Percentiles rank a stretch among this genome's conserved stretches.
Evolutionary conservation across 1,140 invertebrate species (phyloP).

Genomic region (Cyrtorhinus lividipennis): DNA sequence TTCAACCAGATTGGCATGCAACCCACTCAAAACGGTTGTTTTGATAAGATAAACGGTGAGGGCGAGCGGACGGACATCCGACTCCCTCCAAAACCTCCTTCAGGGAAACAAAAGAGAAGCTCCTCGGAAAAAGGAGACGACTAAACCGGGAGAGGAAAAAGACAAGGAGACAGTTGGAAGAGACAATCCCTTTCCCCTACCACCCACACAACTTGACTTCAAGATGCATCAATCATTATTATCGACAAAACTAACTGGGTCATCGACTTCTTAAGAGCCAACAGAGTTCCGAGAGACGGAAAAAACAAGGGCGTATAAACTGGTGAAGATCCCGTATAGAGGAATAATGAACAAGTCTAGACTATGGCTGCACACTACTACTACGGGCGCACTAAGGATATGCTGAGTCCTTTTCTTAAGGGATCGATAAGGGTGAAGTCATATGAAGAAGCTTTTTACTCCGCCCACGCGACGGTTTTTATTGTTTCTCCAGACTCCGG

Average conservation of each 20-base stretch:
- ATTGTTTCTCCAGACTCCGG: background rate
- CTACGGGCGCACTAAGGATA: background rate
- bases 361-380: background rate
- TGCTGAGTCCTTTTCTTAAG: background rate
- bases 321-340: background rate
- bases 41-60: background rate
- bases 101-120: background rate
- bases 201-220: background rate
- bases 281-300: background rate
- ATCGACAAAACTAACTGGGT: constrained; percentile 8
- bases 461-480: too few relatives aligned
- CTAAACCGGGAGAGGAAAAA: too few relatives aligned
- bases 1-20: background rate
- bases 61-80: background rate
- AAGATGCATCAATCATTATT: constrained; percentile 10
- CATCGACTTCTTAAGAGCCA: constrained; percentile 7
- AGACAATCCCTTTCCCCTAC: background rate
- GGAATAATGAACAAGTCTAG: constrained; percentile 8
- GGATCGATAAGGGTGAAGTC: background rate
- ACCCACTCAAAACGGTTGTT: background rate
- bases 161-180: background rate
- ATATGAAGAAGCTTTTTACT: background rate
- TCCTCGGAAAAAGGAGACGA: too few relatives aligned
- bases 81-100: background rate
- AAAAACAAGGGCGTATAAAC: constrained; percentile 5